These are phyloP conservation scores for Gopherus flavomarginatus DNA, from an alignment of 2,113 vertebrate genomes.

Conservation along the genomic window DNA sequence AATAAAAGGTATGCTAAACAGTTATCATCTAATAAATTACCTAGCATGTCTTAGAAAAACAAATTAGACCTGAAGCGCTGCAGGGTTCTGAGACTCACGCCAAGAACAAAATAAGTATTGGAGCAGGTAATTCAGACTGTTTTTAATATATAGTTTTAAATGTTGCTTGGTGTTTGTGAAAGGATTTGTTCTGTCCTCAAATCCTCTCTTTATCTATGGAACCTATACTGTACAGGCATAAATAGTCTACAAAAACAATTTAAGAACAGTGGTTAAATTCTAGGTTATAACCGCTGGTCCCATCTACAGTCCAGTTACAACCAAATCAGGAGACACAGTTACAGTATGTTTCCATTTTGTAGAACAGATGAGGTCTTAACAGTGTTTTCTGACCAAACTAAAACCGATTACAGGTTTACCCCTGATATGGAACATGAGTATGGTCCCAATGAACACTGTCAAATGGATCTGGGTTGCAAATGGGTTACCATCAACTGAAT, in stretches of 20 bases:
- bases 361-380: neutral
- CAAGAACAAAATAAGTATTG: constrained; percentile 8
- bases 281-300: neutral
- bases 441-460: no score
- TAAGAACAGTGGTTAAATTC: neutral
- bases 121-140: neutral
- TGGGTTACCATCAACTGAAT: neutral
- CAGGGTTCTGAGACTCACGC: neutral
- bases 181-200: neutral
- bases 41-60: neutral
- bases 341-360: neutral
- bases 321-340: neutral
- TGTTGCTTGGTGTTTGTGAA: neutral
- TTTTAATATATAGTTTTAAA: neutral
- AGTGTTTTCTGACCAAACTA: neutral
- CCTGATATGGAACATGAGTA: neutral
- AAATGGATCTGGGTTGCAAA: neutral
- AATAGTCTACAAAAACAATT: neutral
- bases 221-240: neutral
- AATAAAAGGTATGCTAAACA: constrained; percentile 19
- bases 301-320: neutral
- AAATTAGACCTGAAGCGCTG: neutral
- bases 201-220: neutral
- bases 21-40: constrained; percentile 20
- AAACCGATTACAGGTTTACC: neutral